Conservation (phyloP, 2,797 vertebrate species). For the Hoplostethus atlanticus region DNA sequence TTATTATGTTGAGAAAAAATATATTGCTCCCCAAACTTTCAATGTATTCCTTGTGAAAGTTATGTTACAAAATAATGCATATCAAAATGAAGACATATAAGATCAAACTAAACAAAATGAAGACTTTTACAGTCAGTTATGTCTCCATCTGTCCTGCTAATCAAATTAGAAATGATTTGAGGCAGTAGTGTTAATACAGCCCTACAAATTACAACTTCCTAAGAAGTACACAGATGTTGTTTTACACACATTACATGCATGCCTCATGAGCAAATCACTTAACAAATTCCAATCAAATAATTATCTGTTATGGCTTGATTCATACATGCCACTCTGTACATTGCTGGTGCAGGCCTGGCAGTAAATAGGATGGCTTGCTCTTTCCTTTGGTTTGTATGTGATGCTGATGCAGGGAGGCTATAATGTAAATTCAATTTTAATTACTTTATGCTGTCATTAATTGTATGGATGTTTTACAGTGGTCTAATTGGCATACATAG, state of each 20-base stretch:
- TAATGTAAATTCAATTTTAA: conserved; percentile 46
- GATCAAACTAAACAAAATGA: not conserved
- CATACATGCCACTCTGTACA: not conserved
- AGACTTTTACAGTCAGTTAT: not conserved
- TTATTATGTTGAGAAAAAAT: not conserved
- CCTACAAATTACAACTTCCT: conserved; percentile 18
- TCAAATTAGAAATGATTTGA: conserved; percentile 11
- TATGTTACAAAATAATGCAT: conserved; percentile 3
- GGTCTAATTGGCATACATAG: conserved; percentile 3
- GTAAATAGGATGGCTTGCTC: not conserved
- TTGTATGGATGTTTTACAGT: conserved; percentile 30
- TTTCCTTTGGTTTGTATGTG: conserved; percentile 11
- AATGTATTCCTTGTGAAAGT: conserved; percentile 14
- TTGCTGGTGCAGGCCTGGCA: conserved; percentile 36
- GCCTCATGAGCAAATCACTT: not conserved
- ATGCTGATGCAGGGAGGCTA: conserved; percentile 40
- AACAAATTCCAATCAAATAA: no score
- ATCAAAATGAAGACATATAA: not conserved
- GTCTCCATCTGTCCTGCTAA: not conserved
- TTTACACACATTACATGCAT: not conserved
- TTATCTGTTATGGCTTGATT: not conserved
- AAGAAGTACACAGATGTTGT: not conserved
- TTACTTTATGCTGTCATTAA: conserved; percentile 40
- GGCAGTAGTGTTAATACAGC: not conserved
- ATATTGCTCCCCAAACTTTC: conserved; percentile 39